Evolutionary conservation across 2,888 invertebrate genomes (phyloP).

Genomic region (Latheticus oryzae): DNA sequence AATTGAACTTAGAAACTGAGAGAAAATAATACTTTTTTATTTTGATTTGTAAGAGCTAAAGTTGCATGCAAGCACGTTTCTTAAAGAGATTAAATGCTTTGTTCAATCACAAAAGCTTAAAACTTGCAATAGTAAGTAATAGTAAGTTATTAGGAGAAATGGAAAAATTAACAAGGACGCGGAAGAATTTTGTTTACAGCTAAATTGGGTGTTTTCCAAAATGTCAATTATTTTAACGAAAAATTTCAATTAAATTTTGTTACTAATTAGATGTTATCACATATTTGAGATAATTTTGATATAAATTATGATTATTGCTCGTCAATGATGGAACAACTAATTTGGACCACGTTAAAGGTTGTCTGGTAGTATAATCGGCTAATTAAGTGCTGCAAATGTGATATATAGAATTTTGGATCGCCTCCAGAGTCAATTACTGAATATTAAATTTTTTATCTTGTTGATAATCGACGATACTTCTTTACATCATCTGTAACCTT

Average conservation of each 20-base stretch:
- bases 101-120: conserved; percentile 1
- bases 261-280: too few relatives aligned
- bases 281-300: conserved; percentile 12
- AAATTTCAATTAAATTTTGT: conserved; percentile 15
- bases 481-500: conserved; percentile 40
- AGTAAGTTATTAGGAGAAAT: conserved; percentile 3
- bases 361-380: conserved; percentile 16
- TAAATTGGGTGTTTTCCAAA: background rate
- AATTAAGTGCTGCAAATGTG: conserved; percentile 15
- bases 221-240: conserved; percentile 14
- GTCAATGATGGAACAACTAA: conserved; percentile 22
- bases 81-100: conserved; percentile 3
- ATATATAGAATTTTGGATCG: conserved; percentile 30
- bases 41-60: too few relatives aligned
- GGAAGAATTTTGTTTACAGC: conserved; percentile 5
- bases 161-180: conserved; percentile 5
- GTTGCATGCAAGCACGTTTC: conserved; percentile 12
- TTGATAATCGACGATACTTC: conserved; percentile 13
- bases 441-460: conserved; percentile 10
- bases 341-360: conserved; percentile 24
- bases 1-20: too few relatives aligned
- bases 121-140: background rate
- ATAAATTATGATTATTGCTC: conserved; percentile 21
- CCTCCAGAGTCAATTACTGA: conserved; percentile 30
- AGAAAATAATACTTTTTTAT: too few relatives aligned